These are phyloP conservation scores for Wiebesia pumilae DNA, from an alignment of 1,140 invertebrate species.

Conservation along the genomic window DNA sequence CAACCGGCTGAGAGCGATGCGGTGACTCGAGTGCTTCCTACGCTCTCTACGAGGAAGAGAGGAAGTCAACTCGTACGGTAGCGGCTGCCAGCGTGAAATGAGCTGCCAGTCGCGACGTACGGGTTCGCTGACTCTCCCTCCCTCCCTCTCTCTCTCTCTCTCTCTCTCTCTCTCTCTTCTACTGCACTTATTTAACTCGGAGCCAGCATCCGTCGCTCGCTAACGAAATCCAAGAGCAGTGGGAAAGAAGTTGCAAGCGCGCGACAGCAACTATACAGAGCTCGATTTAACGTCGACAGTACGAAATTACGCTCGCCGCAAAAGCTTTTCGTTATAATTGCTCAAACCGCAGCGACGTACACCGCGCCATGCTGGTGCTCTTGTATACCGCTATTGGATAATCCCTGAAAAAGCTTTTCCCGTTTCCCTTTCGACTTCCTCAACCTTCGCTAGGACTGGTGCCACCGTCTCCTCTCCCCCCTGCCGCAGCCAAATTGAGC, in stretches of 20 bases:
- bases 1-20: constrained; percentile 5
- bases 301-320: constrained; percentile 42
- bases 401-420: constrained; percentile 43
- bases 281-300: constrained; percentile 50
- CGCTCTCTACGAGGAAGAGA: neutral
- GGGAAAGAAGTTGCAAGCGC: neutral
- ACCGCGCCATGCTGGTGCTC: neutral
- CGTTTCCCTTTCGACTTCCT: neutral
- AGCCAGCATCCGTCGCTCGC: constrained; percentile 17
- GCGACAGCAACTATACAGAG: neutral
- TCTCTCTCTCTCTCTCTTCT: neutral
- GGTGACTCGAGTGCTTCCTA: too few relatives aligned
- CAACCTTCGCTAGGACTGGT: too few relatives aligned
- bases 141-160: neutral
- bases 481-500: neutral
- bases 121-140: neutral
- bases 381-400: constrained; percentile 31
- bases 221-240: constrained; percentile 56
- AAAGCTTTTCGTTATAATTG: constrained; percentile 49
- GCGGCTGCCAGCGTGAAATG: constrained; percentile 64
- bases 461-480: neutral
- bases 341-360: constrained; percentile 28
- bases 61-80: constrained; percentile 7
- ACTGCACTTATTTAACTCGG: constrained; percentile 57
- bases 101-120: constrained; percentile 60